Base-by-base conservation (phyloP, 92 coral and sea anemone genomes). In the Parazoanthus darwini region DNA sequence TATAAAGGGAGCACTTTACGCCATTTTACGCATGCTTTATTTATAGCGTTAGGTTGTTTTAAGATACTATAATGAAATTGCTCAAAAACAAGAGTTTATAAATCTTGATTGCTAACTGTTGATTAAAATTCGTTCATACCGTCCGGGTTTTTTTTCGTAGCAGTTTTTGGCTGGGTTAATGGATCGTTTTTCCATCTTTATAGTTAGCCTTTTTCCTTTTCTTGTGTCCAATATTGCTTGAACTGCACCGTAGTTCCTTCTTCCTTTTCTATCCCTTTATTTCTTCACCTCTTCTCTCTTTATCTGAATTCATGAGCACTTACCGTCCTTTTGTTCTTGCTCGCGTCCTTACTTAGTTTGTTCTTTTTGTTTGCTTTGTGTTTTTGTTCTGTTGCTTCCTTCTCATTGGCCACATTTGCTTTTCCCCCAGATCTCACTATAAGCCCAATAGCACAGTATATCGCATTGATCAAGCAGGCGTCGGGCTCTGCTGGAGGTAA, bases 401-500 rank as follows among this genome's bases (percentile, higher is more conserved):
- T 14, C 20, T 2, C 66, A 58, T 58, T 58, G 1, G 66, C 22
- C 15, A 6, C 15, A 22, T 14, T 58, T 13, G 18, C 54, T 73
- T 43, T 74, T 68, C 4, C 87, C 89, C 4, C 81, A 94, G 96
- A 93, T 78, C 87, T 92, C 26, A 74, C 93, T 22, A 54, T 89
- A 37, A 88, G 90, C 54, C 89, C 98, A 9, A 42, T 97, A 73
- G 95, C 92, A 25, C 91, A 93, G 58, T 97, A 97, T 82, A 92
- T 97, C 9, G 90, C 92, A 25, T 89, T 97, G 33, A 88, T 93
- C 38, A 90, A 89, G 86, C 94, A 94, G 72, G 98, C 99, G 13
- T 92, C 96, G 4, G 78, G 89, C 73, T 93, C 97, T 15, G 92
- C 92, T 43, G 99, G 99, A 92, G 96, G 96, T 90, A 82, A 59